A percentile compares a stretch with the other conserved stretches of the same genome.
Evolutionary conservation across 2,888 invertebrate species (phyloP).

Genomic region (Piscicola geometra): DNA sequence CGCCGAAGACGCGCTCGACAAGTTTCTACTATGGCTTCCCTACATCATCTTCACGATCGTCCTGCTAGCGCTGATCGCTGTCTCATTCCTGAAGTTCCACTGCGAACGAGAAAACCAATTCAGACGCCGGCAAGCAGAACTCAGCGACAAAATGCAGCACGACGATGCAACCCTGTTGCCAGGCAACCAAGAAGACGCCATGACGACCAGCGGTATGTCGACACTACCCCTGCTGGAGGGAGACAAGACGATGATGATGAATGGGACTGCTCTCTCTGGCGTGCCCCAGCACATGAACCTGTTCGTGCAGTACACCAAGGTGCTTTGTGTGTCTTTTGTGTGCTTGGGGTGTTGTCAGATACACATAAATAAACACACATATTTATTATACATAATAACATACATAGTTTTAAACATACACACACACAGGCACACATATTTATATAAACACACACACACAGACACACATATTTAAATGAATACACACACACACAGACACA

Average conservation of each 20-base stretch:
- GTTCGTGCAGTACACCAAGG: conserved; percentile 36
- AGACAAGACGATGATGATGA: background rate
- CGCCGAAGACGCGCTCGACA: background rate
- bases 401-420: background rate
- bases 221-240: conserved; percentile 14
- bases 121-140: conserved; percentile 36
- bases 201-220: background rate
- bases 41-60: conserved; percentile 39
- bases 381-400: background rate
- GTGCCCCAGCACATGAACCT: conserved; percentile 37
- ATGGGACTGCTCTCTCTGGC: conserved; percentile 23
- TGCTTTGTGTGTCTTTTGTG: background rate
- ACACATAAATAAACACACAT: conserved; percentile 17
- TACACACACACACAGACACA: conserved; percentile 8
- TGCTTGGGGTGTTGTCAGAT: background rate
- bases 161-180: background rate
- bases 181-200: conserved; percentile 17
- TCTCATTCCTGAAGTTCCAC: conserved; percentile 38
- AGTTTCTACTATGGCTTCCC: conserved; percentile 36
- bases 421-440: conserved; percentile 3
- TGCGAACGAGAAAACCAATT: conserved; percentile 37
- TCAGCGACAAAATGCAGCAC: conserved; percentile 37
- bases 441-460: background rate
- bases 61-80: conserved; percentile 34
- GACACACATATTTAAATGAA: background rate